A percentile compares a stretch with the other conserved stretches of the same genome.
phyloP scores from a whole-genome alignment of 2,797 vertebrate genomes.

The Pelochelys cantorii region DNA sequence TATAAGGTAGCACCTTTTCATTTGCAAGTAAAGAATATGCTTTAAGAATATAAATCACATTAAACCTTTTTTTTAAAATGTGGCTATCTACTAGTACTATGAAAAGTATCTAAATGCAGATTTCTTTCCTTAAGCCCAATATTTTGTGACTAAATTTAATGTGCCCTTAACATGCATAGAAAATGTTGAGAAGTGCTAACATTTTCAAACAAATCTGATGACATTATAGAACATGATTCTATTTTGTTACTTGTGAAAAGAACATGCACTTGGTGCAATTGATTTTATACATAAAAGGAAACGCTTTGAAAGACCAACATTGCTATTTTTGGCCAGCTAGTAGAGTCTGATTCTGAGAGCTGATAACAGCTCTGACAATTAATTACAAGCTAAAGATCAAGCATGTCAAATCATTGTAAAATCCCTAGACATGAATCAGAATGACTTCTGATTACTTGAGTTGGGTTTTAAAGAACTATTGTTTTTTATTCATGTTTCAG shows the following conservation, averaged over 20 bases:
- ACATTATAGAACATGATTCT: conserved; percentile 48
- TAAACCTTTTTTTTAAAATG: neutral
- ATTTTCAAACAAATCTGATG: conserved; percentile 46
- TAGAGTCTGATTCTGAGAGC: conserved; percentile 39
- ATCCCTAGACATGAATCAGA: conserved; percentile 39
- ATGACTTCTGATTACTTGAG: conserved; percentile 17
- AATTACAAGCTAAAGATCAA: conserved; percentile 67
- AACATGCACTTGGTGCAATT: conserved; percentile 42
- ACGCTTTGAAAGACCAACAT: conserved; percentile 45
- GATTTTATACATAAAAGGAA: conserved; percentile 66
- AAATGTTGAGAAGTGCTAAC: conserved; percentile 7
- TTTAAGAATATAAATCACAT: neutral
- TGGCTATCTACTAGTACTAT: rapidly evolving
- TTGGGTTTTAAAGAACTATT: conserved; percentile 16
- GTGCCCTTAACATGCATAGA: neutral
- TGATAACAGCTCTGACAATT: conserved; percentile 65
- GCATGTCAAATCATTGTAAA: conserved; percentile 58
- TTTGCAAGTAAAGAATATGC: neutral
- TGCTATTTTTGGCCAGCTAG: conserved; percentile 47
- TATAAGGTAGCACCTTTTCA: neutral
- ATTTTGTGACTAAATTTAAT: neutral
- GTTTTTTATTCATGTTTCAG: neutral
- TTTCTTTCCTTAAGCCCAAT: neutral
- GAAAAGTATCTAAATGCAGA: neutral
- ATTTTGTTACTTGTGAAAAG: conserved; percentile 52